phyloP scores from a whole-genome alignment of 2,113 vertebrate species.

The Nothocercus nigrocapillus region DNA sequence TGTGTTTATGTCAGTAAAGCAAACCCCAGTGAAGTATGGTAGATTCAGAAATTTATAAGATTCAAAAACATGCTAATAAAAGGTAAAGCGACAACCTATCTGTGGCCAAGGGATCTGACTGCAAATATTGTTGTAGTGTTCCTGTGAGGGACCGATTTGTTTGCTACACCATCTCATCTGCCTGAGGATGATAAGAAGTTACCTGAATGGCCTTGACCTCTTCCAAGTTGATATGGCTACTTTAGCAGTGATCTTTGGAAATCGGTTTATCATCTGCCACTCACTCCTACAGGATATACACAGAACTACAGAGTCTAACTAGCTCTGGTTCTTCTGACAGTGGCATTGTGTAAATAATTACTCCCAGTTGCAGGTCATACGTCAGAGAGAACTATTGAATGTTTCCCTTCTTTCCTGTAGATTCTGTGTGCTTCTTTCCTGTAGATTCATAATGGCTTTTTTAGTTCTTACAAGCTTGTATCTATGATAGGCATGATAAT shows the following conservation, averaged over 20 bases:
- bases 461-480: not conserved
- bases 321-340: not conserved
- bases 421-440: not conserved
- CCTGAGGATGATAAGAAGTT: not conserved
- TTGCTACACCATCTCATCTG: not conserved
- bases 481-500: not conserved
- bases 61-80: not conserved
- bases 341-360: not conserved
- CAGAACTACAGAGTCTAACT: not conserved
- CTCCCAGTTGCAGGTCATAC: not conserved
- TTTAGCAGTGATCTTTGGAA: not conserved
- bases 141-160: not conserved
- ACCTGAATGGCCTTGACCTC: not conserved
- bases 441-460: not conserved
- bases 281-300: not conserved
- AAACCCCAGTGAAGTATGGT: not conserved
- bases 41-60: not conserved
- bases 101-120: not conserved
- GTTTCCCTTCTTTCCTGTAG: not conserved
- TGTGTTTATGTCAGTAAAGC: not conserved
- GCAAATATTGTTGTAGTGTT: not conserved
- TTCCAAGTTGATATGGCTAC: not conserved
- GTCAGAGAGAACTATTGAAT: not conserved
- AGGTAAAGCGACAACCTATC: not conserved
- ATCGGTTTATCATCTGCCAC: not conserved